A percentile compares a stretch with the other conserved stretches of the same genome.
These are phyloP conservation scores for Cheilinus undulatus DNA, from an alignment of 2,113 vertebrate species.

Conservation along the genomic window DNA sequence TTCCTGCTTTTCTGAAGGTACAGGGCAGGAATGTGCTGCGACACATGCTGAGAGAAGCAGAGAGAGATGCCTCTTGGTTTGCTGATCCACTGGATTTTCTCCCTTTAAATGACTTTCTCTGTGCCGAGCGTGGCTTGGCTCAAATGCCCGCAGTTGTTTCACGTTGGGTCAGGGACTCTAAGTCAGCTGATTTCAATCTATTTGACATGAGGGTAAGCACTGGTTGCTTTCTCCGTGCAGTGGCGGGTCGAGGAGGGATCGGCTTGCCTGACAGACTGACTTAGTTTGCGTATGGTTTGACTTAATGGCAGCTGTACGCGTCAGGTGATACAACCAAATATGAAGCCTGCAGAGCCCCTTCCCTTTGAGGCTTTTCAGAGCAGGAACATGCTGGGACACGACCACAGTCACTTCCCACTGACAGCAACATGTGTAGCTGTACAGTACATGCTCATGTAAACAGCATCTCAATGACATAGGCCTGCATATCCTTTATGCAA, in stretches of 20 bases:
- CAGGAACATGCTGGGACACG: conserved; percentile 64
- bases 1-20: conserved; percentile 60
- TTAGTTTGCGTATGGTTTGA: conserved; percentile 48
- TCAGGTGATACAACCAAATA: conserved; percentile 11
- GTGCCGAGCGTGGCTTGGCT: conserved; percentile 19
- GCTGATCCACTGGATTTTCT: conserved; percentile 32
- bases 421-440: conserved; percentile 40
- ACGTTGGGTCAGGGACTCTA: conserved; percentile 6
- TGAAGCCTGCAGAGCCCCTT: conserved; percentile 35
- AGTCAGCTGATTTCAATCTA: conserved; percentile 59
- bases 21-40: conserved; percentile 61
- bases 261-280: background rate
- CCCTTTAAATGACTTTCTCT: conserved; percentile 28
- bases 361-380: conserved; percentile 39
- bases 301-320: conserved; percentile 14
- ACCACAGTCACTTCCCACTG: conserved; percentile 28
- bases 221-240: conserved; percentile 2
- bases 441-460: conserved; percentile 1
- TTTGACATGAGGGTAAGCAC: conserved; percentile 8
- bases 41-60: conserved; percentile 17
- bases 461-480: background rate
- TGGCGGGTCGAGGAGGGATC: background rate
- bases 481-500: background rate
- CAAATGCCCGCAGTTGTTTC: conserved; percentile 11
- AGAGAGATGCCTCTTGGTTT: conserved; percentile 30